phyloP scores from a whole-genome alignment of 1,140 invertebrate species.

The Melipona quadrifasciata region DNA sequence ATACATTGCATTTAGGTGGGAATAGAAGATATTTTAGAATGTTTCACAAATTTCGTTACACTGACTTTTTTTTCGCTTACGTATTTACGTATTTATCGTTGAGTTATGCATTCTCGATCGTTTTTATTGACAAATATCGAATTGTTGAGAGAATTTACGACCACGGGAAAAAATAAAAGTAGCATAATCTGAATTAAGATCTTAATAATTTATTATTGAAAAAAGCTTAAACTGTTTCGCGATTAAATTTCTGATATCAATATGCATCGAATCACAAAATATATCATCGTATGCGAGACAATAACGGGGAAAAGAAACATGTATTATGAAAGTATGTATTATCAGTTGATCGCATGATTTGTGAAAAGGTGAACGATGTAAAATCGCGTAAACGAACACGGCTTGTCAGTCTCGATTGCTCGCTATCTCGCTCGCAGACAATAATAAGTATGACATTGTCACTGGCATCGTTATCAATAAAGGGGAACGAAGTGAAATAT shows the following conservation, averaged over 20 bases:
- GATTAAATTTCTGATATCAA: conserved; percentile 9
- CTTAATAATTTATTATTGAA: conserved; percentile 49
- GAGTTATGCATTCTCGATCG: conserved; percentile 30
- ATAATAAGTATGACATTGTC: conserved; percentile 58
- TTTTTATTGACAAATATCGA: conserved; percentile 48
- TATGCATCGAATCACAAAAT: not conserved
- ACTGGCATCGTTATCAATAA: conserved; percentile 48
- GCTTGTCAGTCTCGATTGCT: not conserved
- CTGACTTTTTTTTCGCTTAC: not conserved
- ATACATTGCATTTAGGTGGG: not conserved
- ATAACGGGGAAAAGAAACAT: not conserved
- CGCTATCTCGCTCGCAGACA: conserved; percentile 41
- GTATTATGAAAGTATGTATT: conserved; percentile 7
- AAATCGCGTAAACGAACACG: not conserved
- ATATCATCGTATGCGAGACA: not conserved
- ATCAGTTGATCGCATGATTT: conserved; percentile 46
- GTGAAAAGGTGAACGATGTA: conserved; percentile 9
- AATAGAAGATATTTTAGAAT: not conserved
- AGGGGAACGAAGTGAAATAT: not conserved
- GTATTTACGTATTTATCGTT: not conserved
- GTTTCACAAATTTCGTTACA: not conserved
- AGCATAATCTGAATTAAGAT: conserved; percentile 23
- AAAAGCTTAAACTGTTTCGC: conserved; percentile 9
- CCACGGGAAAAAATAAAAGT: too few species aligned
- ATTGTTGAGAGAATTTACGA: conserved; percentile 18